Evolutionary conservation across 2,888 invertebrate genomes (phyloP).

Genomic region (Dinocampus coccinellae): DNA sequence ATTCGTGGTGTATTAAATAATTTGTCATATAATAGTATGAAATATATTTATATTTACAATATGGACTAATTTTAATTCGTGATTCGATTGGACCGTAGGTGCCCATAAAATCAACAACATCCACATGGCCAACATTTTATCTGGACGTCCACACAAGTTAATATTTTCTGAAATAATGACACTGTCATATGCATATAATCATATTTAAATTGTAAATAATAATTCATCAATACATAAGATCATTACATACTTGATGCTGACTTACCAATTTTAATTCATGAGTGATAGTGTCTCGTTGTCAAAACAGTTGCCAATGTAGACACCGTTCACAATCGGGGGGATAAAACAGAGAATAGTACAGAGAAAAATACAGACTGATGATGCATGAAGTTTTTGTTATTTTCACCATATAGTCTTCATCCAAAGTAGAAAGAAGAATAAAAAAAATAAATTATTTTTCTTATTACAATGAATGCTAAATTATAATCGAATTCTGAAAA

Average conservation of each 20-base stretch:
- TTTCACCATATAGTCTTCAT: not conserved
- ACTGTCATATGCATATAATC: not conserved
- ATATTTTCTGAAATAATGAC: not conserved
- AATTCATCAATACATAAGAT: no score
- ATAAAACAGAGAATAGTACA: not conserved
- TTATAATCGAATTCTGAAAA: not conserved
- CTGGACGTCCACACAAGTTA: not conserved
- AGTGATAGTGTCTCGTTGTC: not conserved
- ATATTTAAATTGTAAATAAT: no score
- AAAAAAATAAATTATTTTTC: not conserved
- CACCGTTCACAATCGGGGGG: not conserved
- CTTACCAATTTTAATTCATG: not conserved
- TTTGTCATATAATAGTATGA: not conserved
- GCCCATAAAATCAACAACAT: not conserved
- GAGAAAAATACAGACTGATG: not conserved
- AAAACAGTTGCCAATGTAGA: no score
- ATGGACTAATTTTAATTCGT: slow-evolving; percentile 49
- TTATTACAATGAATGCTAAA: not conserved
- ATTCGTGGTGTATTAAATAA: not conserved
- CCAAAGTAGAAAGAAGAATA: no score
- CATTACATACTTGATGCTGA: not conserved
- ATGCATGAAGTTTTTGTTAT: not conserved
- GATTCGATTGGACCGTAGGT: not conserved
- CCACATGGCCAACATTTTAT: not conserved
- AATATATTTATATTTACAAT: slow-evolving; percentile 49